A percentile compares a stretch with the other conserved stretches of the same genome.
Conservation (phyloP, 2,888 invertebrate genomes). For the Geotrupes spiniger region DNA sequence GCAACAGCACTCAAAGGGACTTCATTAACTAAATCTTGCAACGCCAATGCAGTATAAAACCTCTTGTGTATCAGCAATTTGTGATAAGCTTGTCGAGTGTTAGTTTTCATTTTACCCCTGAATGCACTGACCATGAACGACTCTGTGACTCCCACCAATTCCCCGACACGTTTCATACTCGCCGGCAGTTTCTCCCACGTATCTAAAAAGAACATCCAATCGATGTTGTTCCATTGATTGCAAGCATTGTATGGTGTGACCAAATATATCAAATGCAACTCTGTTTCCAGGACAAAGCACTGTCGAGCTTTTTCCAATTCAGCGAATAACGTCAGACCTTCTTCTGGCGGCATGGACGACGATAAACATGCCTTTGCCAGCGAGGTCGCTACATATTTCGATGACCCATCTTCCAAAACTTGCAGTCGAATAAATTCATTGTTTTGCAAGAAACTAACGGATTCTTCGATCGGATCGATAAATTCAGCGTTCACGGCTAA, state of each 20-base stretch:
- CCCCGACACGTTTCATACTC: constrained; percentile 82
- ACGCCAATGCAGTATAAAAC: constrained; percentile 86
- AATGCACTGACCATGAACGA: constrained; percentile 78
- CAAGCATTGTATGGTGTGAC: constrained; percentile 92
- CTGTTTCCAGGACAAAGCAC: constrained; percentile 89
- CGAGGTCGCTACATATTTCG: constrained; percentile 71
- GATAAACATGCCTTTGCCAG: constrained; percentile 90
- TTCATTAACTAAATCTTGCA: constrained; percentile 93
- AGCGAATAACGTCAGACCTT: constrained; percentile 83
- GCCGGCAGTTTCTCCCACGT: constrained; percentile 79
- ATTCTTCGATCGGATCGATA: constrained; percentile 51
- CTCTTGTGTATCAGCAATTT: constrained; percentile 67
- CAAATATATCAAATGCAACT: constrained; percentile 91
- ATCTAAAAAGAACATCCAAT: constrained; percentile 77
- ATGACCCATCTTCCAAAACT: constrained; percentile 50
- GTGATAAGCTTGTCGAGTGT: constrained; percentile 51
- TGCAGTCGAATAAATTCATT: constrained; percentile 80
- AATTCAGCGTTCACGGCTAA: constrained; percentile 46
- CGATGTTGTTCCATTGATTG: constrained; percentile 73
- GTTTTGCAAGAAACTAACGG: constrained; percentile 68
- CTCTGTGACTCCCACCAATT: constrained; percentile 85
- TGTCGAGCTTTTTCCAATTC: constrained; percentile 88
- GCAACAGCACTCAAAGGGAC: constrained; percentile 76
- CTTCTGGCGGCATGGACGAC: constrained; percentile 92
- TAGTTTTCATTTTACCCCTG: constrained; percentile 62